phyloP scores from a whole-genome alignment of 37 sponge, comb jelly and placozoan species.

The Axinella damicornis region DNA sequence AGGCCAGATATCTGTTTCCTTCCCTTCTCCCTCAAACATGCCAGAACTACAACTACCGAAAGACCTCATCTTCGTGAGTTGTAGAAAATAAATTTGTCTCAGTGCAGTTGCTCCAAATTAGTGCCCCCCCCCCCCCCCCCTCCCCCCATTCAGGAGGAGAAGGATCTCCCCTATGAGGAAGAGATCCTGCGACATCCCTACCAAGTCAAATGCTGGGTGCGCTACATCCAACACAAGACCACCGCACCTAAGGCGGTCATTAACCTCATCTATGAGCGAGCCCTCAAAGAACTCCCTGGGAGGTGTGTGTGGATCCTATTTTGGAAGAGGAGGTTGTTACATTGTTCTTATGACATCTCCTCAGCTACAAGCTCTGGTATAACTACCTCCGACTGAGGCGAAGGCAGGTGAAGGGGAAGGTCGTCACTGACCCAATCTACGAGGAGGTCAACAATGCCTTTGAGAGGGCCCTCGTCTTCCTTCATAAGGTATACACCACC shows the following conservation, averaged over 20 bases:
- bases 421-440: constrained; percentile 86
- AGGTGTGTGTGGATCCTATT: constrained; percentile 64
- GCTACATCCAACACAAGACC: constrained; percentile 94
- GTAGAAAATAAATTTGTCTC: too few species aligned
- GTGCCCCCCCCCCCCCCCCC: too few species aligned
- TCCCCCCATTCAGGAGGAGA: constrained; percentile 73
- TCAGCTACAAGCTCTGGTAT: constrained; percentile 99
- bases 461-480: constrained; percentile 95
- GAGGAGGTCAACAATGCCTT: constrained; percentile 96
- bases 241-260: constrained; percentile 72
- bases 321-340: not conserved
- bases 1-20: too few species aligned
- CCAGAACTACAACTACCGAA: constrained; percentile 35
- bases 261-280: constrained; percentile 93
- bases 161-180: constrained; percentile 95
- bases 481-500: constrained; percentile 86
- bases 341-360: not conserved
- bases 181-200: constrained; percentile 97
- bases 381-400: constrained; percentile 90
- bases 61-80: constrained; percentile 57
- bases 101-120: not conserved
- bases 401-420: constrained; percentile 80
- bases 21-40: constrained; percentile 32
- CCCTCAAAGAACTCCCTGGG: constrained; percentile 97
- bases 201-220: constrained; percentile 95